Conservation (phyloP, 2,888 invertebrate species). For the Drosophila tanythrix region DNA sequence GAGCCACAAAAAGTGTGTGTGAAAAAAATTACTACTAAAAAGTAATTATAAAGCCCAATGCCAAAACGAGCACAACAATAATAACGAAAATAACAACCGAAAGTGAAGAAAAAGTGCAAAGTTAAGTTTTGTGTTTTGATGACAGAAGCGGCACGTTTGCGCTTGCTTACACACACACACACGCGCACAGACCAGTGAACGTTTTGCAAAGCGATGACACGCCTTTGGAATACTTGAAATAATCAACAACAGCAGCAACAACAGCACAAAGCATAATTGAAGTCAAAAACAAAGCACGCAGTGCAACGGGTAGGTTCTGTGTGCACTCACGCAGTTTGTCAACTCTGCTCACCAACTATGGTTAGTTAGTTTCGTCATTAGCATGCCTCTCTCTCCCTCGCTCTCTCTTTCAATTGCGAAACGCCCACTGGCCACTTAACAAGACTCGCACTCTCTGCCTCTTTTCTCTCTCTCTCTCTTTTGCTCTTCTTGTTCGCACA, state of each 20-base stretch:
- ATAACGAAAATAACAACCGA: constrained; percentile 38
- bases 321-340: constrained; percentile 45
- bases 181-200: constrained; percentile 29
- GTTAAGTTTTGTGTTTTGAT: constrained; percentile 54
- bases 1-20: constrained; percentile 49
- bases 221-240: constrained; percentile 57
- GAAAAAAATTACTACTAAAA: constrained; percentile 37
- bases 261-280: constrained; percentile 16
- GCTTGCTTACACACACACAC: constrained; percentile 61
- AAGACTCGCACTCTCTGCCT: constrained; percentile 2
- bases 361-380: constrained; percentile 72
- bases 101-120: constrained; percentile 58
- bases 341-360: constrained; percentile 40
- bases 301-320: constrained; percentile 63
- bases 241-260: constrained; percentile 15
- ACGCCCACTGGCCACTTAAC: constrained; percentile 41
- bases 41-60: constrained; percentile 50
- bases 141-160: constrained; percentile 77
- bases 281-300: constrained; percentile 30
- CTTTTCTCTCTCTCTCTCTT: background rate
- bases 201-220: constrained; percentile 59
- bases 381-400: constrained; percentile 42
- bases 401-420: constrained; percentile 39
- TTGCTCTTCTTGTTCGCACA: constrained; percentile 6
- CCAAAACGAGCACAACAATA: constrained; percentile 37